A percentile compares a stretch with the other conserved stretches of the same genome.
These are phyloP conservation scores for Tapirus terrestris DNA, from an alignment of 2,113 vertebrate genomes.

Conservation along the genomic window DNA sequence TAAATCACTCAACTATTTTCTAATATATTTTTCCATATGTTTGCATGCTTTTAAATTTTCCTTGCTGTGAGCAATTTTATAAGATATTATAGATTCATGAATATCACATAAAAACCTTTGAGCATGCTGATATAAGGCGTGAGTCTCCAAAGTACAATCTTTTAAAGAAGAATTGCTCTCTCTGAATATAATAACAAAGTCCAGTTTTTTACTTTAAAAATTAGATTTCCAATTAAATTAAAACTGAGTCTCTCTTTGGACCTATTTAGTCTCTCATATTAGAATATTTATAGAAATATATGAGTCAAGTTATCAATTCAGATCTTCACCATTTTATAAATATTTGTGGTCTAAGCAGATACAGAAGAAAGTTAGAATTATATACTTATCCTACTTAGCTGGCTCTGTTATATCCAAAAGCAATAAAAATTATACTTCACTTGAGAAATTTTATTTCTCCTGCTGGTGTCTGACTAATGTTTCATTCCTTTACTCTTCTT, in stretches of 20 bases:
- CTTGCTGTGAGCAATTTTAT: conserved; percentile 22
- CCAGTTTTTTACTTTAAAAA: conserved; percentile 26
- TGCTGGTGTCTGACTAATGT: neutral
- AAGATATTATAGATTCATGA: neutral
- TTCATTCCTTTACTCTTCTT: neutral
- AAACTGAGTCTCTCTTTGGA: neutral
- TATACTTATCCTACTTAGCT: neutral
- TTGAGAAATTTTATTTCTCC: neutral
- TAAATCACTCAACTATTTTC: conserved; percentile 60
- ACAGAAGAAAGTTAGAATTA: neutral
- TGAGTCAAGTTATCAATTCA: neutral
- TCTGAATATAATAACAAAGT: neutral
- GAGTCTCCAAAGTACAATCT: neutral
- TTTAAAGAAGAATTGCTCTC: neutral
- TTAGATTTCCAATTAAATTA: neutral
- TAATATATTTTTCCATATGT: conserved; percentile 1
- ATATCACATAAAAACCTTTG: neutral
- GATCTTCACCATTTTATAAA: neutral
- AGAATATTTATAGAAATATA: conserved; percentile 12
- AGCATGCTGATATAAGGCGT: neutral
- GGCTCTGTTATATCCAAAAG: neutral
- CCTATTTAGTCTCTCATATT: neutral
- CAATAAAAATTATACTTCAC: neutral
- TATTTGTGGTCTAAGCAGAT: neutral
- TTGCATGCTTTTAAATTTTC: neutral